Evolutionary conservation across 1,140 invertebrate species (phyloP).

Genomic region (Aethina tumida): DNA sequence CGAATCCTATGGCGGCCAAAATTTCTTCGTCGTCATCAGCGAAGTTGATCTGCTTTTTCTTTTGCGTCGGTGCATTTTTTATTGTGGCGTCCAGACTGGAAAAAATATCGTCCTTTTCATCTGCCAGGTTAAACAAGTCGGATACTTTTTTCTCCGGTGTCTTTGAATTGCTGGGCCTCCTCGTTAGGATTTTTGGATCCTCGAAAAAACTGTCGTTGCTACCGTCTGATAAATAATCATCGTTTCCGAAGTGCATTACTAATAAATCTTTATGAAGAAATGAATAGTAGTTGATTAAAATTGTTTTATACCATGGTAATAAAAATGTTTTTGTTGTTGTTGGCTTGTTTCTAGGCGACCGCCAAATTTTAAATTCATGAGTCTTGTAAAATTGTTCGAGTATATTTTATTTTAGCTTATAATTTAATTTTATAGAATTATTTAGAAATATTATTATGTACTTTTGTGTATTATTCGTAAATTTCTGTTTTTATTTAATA

Average conservation of each 20-base stretch:
- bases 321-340: too few relatives aligned
- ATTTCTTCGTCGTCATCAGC: conserved; percentile 25
- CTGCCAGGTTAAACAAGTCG: conserved; percentile 28
- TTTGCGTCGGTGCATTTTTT: conserved; percentile 10
- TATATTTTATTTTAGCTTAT: too few relatives aligned
- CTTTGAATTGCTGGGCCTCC: conserved; percentile 20
- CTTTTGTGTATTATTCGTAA: too few relatives aligned
- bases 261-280: too few relatives aligned
- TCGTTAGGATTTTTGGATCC: conserved; percentile 28
- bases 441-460: too few relatives aligned
- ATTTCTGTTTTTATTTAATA: too few relatives aligned
- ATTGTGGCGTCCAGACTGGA: conserved; percentile 8
- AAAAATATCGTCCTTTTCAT: background rate
- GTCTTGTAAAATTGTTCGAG: too few relatives aligned
- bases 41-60: conserved; percentile 25
- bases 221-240: conserved; percentile 33
- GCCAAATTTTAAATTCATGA: too few relatives aligned
- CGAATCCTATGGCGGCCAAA: background rate
- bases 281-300: too few relatives aligned
- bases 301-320: too few relatives aligned
- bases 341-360: too few relatives aligned
- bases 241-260: conserved; percentile 23
- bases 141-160: conserved; percentile 24
- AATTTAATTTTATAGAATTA: too few relatives aligned
- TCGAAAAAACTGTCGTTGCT: conserved; percentile 44